Percentiles rank a stretch among this genome's conserved stretches.
These are phyloP conservation scores for Jacana jacana DNA, from an alignment of 2,113 vertebrate genomes.

Conservation along the genomic window DNA sequence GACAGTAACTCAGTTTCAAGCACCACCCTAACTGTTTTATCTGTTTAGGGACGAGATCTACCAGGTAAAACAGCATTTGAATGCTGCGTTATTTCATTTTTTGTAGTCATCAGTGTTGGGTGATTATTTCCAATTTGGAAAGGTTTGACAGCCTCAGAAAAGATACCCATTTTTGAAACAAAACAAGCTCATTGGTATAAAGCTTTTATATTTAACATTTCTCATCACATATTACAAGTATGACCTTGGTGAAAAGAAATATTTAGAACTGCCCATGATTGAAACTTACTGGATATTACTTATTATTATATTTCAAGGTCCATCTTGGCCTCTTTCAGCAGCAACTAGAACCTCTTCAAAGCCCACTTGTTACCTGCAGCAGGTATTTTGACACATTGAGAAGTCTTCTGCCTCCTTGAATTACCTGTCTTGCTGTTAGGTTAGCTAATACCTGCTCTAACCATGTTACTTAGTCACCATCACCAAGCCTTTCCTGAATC, in stretches of 20 bases:
- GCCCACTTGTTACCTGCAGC: neutral
- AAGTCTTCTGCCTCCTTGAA: neutral
- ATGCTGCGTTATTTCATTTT: neutral
- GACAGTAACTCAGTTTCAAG: conserved; percentile 37
- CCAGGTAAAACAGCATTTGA: neutral
- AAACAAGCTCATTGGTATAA: neutral
- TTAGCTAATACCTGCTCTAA: neutral
- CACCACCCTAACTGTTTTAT: conserved; percentile 14
- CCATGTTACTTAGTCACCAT: neutral
- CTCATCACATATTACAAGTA: neutral
- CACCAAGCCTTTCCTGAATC: neutral
- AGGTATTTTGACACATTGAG: neutral
- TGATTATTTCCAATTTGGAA: neutral
- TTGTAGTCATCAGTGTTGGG: neutral
- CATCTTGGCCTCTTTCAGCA: neutral
- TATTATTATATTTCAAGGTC: neutral
- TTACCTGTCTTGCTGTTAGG: neutral
- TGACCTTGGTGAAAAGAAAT: neutral
- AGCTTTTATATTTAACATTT: neutral
- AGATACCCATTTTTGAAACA: neutral
- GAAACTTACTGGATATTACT: neutral
- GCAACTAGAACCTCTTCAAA: neutral
- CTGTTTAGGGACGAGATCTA: neutral
- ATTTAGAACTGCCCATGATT: neutral
- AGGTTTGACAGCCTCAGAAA: neutral